Evolutionary conservation across 1,140 invertebrate genomes (phyloP).

Genomic region (Halyomorpha halys): DNA sequence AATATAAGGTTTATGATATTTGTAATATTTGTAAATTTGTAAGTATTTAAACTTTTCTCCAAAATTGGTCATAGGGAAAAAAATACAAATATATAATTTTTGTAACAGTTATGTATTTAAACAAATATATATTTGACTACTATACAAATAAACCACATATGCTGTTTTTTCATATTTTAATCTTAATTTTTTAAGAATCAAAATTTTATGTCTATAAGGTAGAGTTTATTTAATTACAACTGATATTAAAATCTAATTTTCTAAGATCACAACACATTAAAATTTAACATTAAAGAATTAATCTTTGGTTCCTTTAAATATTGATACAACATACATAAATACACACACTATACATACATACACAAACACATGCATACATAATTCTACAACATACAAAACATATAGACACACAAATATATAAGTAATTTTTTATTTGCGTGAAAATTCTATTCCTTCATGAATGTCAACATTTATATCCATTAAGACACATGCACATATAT

Average conservation of each 20-base stretch:
- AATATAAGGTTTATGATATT: too few relatives aligned
- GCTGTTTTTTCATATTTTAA: too few relatives aligned
- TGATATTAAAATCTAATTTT: constrained; percentile 1
- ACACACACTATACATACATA: background rate
- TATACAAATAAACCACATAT: too few relatives aligned
- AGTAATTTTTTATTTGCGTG: background rate
- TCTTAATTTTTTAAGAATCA: too few relatives aligned
- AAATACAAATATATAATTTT: too few relatives aligned
- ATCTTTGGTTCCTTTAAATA: constrained; percentile 11
- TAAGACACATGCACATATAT: background rate
- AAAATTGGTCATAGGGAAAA: too few relatives aligned
- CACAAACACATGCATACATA: background rate
- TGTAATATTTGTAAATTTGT: too few relatives aligned
- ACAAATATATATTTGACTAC: too few relatives aligned
- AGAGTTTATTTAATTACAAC: too few relatives aligned
- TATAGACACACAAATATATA: background rate
- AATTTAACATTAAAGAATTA: constrained; percentile 9
- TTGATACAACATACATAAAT: background rate
- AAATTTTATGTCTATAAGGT: too few relatives aligned
- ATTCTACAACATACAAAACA: background rate
- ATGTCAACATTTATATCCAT: background rate
- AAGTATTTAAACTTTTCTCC: too few relatives aligned
- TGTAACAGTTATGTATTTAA: too few relatives aligned
- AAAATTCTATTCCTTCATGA: background rate
- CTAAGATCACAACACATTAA: constrained; percentile 9